Percentiles rank a stretch among this genome's conserved stretches.
These are phyloP conservation scores for Napeogenes inachia DNA, from an alignment of 2,888 invertebrate species.

Conservation along the genomic window DNA sequence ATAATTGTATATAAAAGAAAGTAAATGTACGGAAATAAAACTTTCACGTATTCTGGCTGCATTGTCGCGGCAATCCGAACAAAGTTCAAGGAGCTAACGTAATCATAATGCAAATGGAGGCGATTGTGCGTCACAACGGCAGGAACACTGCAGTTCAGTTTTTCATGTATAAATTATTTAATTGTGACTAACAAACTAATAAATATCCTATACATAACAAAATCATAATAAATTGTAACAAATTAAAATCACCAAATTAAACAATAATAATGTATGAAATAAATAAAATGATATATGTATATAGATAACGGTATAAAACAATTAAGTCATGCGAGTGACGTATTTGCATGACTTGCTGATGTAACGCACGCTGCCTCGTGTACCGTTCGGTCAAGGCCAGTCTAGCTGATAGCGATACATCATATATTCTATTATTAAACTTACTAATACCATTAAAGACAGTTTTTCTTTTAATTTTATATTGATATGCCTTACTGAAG, in stretches of 20 bases:
- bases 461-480: no score
- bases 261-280: no score
- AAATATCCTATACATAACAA: not conserved
- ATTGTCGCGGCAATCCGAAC: slow-evolving; percentile 24
- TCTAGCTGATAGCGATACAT: slow-evolving; percentile 16
- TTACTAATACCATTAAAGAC: not conserved
- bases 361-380: slow-evolving; percentile 35
- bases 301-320: no score
- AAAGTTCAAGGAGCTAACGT: slow-evolving; percentile 27
- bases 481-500: no score
- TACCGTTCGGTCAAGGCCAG: slow-evolving; percentile 33
- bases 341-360: slow-evolving; percentile 9
- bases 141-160: slow-evolving; percentile 1
- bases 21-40: slow-evolving; percentile 15
- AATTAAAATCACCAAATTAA: not conserved
- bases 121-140: slow-evolving; percentile 16
- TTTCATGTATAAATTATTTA: no score
- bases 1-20: no score
- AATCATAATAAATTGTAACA: not conserved
- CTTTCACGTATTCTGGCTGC: slow-evolving; percentile 22
- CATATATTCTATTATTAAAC: slow-evolving; percentile 6
- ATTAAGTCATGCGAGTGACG: not conserved
- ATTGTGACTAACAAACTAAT: no score
- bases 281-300: no score
- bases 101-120: slow-evolving; percentile 27